Conservation (phyloP, 2,113 vertebrate genomes). For the Aegithalos caudatus region DNA sequence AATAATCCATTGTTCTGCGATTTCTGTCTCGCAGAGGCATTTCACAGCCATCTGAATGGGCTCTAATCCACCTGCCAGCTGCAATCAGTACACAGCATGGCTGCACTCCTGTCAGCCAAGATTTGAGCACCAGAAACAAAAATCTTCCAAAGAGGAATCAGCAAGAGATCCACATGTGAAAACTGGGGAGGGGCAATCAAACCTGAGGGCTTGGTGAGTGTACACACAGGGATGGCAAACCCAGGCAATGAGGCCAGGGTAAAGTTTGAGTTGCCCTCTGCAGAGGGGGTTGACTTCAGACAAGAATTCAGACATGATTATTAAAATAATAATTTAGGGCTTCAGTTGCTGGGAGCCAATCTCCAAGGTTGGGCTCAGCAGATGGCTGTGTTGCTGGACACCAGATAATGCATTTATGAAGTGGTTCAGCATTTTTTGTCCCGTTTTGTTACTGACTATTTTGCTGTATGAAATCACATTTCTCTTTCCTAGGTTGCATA, state of each 20-base stretch:
- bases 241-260: not conserved
- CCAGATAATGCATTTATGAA: not conserved
- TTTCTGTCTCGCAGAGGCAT: not conserved
- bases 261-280: not conserved
- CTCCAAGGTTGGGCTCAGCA: not conserved
- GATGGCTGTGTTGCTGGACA: not conserved
- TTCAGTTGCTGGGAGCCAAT: not conserved
- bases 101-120: slow-evolving; percentile 4
- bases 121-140: slow-evolving; percentile 15
- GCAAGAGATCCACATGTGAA: not conserved
- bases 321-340: not conserved
- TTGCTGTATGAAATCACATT: not conserved
- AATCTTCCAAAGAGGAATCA: slow-evolving; percentile 16
- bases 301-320: not conserved
- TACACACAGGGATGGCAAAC: not conserved
- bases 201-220: not conserved
- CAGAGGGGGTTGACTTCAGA: not conserved
- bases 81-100: slow-evolving; percentile 43
- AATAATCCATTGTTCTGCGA: slow-evolving; percentile 34
- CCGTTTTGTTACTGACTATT: not conserved
- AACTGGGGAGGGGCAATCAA: not conserved
- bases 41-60: slow-evolving; percentile 40
- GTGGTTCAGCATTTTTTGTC: not conserved
- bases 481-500: not conserved
- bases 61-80: slow-evolving; percentile 58